Percentiles rank a stretch among this genome's conserved stretches.
Evolutionary conservation across 2,888 invertebrate genomes (phyloP).

Genomic region (Dicyrtoma fusca): DNA sequence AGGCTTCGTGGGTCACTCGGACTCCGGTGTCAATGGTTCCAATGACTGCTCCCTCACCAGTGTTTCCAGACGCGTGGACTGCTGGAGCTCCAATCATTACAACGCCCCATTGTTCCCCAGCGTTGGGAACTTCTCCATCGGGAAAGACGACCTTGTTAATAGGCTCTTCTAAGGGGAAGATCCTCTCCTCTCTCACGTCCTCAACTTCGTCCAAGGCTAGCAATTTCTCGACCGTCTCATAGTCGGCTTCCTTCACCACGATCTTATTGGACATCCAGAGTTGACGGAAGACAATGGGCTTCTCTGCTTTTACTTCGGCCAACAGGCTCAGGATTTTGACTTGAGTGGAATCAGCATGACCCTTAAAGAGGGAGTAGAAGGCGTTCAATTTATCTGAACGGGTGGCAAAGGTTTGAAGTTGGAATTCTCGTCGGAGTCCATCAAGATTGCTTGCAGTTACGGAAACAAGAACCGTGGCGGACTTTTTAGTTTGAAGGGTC

Average conservation of each 20-base stretch:
- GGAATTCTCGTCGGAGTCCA: background rate
- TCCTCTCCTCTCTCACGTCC: background rate
- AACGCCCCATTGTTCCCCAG: slow-evolving; percentile 15
- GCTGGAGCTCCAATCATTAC: background rate
- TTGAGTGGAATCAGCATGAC: slow-evolving; percentile 17
- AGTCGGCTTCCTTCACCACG: slow-evolving; percentile 8
- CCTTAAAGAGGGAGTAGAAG: slow-evolving; percentile 17
- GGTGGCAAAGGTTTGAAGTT: background rate
- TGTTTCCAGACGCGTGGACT: background rate
- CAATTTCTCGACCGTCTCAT: background rate
- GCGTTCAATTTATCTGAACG: background rate
- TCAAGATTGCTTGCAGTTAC: background rate
- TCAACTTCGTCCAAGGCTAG: background rate
- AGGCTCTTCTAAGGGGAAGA: slow-evolving; percentile 2
- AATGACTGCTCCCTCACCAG: slow-evolving; percentile 8
- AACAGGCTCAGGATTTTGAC: background rate
- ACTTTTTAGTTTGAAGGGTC: background rate
- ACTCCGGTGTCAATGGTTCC: slow-evolving; percentile 30
- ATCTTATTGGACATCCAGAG: slow-evolving; percentile 23
- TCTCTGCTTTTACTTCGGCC: background rate
- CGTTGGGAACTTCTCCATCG: background rate
- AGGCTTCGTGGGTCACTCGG: slow-evolving; percentile 31
- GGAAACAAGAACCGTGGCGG: slow-evolving; percentile 7
- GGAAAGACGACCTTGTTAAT: background rate
- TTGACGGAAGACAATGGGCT: background rate